A percentile compares a stretch with the other conserved stretches of the same genome.
phyloP scores from a whole-genome alignment of 2,113 vertebrate species.

The Canis aureus region DNA sequence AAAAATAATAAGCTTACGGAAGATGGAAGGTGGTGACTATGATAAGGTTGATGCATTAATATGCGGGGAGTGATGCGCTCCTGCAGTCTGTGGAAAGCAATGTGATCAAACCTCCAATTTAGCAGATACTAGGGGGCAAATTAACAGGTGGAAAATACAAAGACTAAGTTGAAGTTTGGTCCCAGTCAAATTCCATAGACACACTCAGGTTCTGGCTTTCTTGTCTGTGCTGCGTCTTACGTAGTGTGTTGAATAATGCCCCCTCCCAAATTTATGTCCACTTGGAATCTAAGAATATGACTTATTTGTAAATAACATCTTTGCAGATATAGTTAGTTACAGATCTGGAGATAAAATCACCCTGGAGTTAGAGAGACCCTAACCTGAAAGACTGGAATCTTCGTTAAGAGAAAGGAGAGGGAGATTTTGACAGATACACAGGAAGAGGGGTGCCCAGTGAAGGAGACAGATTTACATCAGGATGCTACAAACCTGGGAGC shows the following conservation, averaged over 20 bases:
- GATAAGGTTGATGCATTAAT: not conserved
- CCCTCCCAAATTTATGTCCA: not conserved
- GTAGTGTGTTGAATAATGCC: not conserved
- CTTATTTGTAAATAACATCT: not conserved
- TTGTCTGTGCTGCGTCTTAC: not conserved
- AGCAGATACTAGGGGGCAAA: not conserved
- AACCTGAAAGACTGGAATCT: not conserved
- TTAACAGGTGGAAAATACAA: not conserved
- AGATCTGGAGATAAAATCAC: not conserved
- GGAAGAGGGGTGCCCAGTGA: rapidly evolving
- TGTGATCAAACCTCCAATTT: not conserved
- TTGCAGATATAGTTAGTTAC: not conserved
- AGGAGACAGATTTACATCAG: not conserved
- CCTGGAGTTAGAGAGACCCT: not conserved
- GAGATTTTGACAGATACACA: not conserved
- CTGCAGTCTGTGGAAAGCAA: not conserved
- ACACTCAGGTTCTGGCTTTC: not conserved
- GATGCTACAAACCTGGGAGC: not conserved
- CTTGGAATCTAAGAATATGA: not conserved
- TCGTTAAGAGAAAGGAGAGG: not conserved
- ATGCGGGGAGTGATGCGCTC: not conserved
- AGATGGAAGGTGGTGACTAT: not conserved
- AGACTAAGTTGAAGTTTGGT: not conserved
- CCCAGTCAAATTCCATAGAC: not conserved
- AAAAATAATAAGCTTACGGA: not conserved